Percentiles rank a stretch among this genome's conserved stretches.
Conservation (phyloP, 2,797 vertebrate genomes). For the Amazona finschi region DNA sequence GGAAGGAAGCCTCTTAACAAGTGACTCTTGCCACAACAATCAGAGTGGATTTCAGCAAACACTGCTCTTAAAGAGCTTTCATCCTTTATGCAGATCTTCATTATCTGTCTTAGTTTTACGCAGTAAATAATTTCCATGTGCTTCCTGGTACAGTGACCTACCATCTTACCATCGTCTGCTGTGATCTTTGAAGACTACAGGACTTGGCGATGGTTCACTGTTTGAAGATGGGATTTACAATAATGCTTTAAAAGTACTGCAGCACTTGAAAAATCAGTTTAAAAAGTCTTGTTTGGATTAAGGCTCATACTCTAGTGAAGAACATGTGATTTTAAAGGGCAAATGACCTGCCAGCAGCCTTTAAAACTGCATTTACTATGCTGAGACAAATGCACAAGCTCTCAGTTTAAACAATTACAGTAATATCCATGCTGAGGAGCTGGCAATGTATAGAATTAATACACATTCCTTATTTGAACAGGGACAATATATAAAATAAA, state of each 20-base stretch:
- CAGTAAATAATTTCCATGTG: background rate
- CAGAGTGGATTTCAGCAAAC: background rate
- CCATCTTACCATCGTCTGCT: background rate
- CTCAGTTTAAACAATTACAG: background rate
- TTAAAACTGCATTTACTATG: background rate
- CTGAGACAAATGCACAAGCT: background rate
- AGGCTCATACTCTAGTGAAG: background rate
- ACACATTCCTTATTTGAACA: background rate
- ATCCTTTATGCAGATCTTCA: background rate
- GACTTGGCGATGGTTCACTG: background rate
- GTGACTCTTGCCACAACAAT: background rate
- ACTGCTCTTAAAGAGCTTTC: background rate
- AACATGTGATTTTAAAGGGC: conserved; percentile 7
- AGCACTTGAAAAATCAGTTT: conserved; percentile 48
- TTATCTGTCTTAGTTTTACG: background rate
- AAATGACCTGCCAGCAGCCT: background rate
- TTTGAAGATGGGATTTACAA: conserved; percentile 31
- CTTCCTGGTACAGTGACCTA: background rate
- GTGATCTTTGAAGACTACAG: background rate
- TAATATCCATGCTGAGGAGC: background rate
- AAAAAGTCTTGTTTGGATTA: conserved; percentile 18
- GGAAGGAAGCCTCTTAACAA: background rate
- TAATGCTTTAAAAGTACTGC: conserved; percentile 29
- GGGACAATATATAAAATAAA: background rate
- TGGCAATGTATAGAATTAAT: background rate